Conservation (phyloP, 2,888 invertebrate species). For the Chirona hameri region DNA sequence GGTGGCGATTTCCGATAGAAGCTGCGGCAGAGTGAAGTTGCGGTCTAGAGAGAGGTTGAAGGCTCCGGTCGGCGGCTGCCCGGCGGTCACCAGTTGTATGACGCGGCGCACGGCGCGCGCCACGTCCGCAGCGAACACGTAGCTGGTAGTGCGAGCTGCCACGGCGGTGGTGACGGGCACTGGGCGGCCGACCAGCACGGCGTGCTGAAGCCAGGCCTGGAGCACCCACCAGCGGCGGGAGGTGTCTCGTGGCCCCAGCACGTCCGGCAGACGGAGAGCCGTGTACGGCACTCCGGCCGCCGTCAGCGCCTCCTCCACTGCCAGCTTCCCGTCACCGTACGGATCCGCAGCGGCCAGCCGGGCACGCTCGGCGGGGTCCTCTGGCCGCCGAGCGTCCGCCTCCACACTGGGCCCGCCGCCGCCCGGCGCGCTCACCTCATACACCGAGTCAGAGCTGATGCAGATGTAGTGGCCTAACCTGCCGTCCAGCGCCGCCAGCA, state of each 20-base stretch:
- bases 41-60: not conserved
- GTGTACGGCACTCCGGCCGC: constrained; percentile 42
- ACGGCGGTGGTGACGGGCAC: not conserved
- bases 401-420: constrained; percentile 42
- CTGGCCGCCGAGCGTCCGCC: constrained; percentile 48
- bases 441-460: constrained; percentile 52
- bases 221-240: constrained; percentile 51
- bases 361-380: constrained; percentile 43
- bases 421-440: constrained; percentile 47
- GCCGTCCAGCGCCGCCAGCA: constrained; percentile 44
- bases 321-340: constrained; percentile 50
- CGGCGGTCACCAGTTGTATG: not conserved
- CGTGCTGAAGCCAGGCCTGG: constrained; percentile 48
- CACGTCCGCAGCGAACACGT: constrained; percentile 7
- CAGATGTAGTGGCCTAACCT: constrained; percentile 48
- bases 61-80: not conserved
- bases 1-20: not conserved
- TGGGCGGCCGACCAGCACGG: not conserved
- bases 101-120: not conserved
- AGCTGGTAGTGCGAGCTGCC: not conserved
- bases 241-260: constrained; percentile 50
- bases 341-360: constrained; percentile 45
- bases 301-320: constrained; percentile 48
- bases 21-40: not conserved
- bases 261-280: constrained; percentile 49